Evolutionary conservation across 2,888 invertebrate species (phyloP).

Genomic region (Aelia acuminata): DNA sequence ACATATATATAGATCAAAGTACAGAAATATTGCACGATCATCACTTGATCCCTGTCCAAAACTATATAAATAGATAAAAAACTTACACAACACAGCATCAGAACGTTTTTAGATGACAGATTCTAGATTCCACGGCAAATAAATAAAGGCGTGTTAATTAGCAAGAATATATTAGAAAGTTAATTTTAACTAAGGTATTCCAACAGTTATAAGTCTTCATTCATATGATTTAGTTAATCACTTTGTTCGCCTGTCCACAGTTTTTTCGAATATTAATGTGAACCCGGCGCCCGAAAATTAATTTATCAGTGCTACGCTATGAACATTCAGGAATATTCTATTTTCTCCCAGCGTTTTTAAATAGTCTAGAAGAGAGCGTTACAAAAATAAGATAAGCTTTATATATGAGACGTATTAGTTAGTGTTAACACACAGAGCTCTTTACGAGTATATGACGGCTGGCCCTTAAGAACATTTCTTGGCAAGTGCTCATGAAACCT

Average conservation of each 20-base stretch:
- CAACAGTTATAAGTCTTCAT: neutral
- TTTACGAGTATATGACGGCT: neutral
- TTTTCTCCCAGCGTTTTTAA: neutral
- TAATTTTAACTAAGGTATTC: neutral
- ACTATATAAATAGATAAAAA: neutral
- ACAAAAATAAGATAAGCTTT: neutral
- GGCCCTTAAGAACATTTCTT: neutral
- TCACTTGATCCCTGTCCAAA: neutral
- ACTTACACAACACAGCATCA: neutral
- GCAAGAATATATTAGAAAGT: neutral
- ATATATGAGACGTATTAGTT: slow-evolving; percentile 26
- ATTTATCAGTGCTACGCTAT: slow-evolving; percentile 3
- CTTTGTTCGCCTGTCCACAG: slow-evolving; percentile 15
- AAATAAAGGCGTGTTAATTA: slow-evolving; percentile 1
- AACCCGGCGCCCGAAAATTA: slow-evolving; percentile 11
- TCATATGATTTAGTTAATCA: slow-evolving; percentile 8
- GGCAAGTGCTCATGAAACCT: neutral
- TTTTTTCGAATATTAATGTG: neutral
- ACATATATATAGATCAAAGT: neutral
- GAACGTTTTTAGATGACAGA: slow-evolving; percentile 1
- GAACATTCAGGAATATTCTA: neutral
- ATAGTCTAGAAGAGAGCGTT: too few species aligned
- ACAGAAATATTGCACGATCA: neutral
- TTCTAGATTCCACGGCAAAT: neutral
- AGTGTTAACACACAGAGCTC: neutral